phyloP scores from a whole-genome alignment of 2,888 invertebrate species.

The Polydrusus tereticollis region DNA sequence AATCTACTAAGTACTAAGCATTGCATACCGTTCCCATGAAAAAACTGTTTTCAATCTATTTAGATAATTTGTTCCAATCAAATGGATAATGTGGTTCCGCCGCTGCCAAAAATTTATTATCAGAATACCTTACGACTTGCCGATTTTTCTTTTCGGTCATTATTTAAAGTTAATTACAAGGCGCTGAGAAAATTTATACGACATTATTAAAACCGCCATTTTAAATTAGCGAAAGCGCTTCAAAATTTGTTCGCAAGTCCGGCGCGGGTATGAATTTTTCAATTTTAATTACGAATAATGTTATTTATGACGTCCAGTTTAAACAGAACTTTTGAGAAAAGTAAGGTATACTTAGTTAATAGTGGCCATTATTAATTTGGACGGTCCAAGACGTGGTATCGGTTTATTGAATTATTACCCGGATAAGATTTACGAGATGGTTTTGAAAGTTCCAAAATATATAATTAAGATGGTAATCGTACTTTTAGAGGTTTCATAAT shows the following conservation, averaged over 20 bases:
- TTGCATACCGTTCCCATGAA: too few relatives aligned
- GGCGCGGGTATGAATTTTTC: conserved; percentile 21
- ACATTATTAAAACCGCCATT: conserved; percentile 23
- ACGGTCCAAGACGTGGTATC: conserved; percentile 14
- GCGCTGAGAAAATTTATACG: conserved; percentile 33
- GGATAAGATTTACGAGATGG: conserved; percentile 34
- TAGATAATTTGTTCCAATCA: too few relatives aligned
- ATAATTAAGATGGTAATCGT: conserved; percentile 33
- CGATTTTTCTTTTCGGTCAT: conserved; percentile 21
- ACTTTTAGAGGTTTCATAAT: conserved; percentile 13
- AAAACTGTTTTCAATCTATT: too few relatives aligned
- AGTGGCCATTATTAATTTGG: conserved; percentile 37
- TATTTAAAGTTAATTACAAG: conserved; percentile 18
- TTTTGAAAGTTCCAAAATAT: conserved; percentile 36
- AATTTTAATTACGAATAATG: conserved; percentile 29
- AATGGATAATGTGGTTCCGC: neutral
- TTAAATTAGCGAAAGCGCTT: conserved; percentile 36
- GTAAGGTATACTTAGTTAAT: conserved; percentile 39
- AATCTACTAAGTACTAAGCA: too few relatives aligned
- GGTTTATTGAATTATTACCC: conserved; percentile 13
- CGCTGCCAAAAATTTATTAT: conserved; percentile 15
- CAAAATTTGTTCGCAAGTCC: conserved; percentile 23
- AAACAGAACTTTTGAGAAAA: conserved; percentile 22
- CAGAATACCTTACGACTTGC: neutral
- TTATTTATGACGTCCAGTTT: conserved; percentile 32